These are phyloP conservation scores for Tetragonula carbonaria DNA, from an alignment of 2,888 invertebrate genomes.

Conservation along the genomic window DNA sequence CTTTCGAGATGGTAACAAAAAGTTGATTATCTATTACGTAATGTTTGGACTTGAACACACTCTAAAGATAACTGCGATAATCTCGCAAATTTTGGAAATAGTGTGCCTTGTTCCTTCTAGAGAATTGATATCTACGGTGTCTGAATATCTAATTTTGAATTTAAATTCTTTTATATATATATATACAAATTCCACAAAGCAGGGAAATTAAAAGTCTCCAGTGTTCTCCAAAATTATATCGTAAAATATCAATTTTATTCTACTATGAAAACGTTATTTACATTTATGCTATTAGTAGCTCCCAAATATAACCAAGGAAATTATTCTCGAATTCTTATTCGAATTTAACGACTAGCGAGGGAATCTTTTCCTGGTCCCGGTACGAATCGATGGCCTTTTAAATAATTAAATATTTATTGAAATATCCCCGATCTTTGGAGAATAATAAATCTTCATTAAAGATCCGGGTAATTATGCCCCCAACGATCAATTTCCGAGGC, in stretches of 20 bases:
- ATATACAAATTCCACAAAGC: background rate
- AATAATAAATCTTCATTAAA: constrained; percentile 67
- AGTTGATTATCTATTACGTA: constrained; percentile 18
- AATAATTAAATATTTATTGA: constrained; percentile 30
- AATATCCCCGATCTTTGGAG: constrained; percentile 43
- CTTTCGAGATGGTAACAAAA: constrained; percentile 23
- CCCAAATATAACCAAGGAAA: background rate
- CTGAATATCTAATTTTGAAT: background rate
- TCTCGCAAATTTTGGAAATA: constrained; percentile 37
- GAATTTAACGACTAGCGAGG: background rate
- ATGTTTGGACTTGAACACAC: constrained; percentile 70
- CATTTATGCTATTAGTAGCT: background rate
- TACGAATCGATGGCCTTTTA: constrained; percentile 6
- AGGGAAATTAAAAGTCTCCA: background rate
- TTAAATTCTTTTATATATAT: no score
- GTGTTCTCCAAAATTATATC: no score
- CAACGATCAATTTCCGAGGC: no score
- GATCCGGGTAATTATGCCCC: background rate
- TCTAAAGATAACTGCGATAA: constrained; percentile 57
- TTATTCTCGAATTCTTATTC: background rate
- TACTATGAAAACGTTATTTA: background rate
- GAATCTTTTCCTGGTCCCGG: constrained; percentile 4
- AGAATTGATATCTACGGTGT: background rate
- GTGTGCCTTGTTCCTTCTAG: constrained; percentile 20
- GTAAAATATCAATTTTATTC: no score